These are phyloP conservation scores for Phylloscopus whistleri DNA, from an alignment of 2,113 vertebrate species.

Conservation along the genomic window DNA sequence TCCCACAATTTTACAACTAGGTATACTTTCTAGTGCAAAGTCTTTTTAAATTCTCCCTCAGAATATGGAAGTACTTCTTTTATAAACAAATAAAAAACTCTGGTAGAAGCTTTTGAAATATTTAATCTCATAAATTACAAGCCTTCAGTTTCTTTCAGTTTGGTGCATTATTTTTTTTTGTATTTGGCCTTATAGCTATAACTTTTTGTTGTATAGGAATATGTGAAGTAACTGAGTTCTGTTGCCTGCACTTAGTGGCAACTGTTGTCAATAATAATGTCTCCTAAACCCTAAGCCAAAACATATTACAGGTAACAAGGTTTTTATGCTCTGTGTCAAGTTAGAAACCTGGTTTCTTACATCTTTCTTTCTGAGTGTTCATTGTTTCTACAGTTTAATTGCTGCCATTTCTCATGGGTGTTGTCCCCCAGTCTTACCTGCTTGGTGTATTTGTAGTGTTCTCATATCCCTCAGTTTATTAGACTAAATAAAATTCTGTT, in stretches of 20 bases:
- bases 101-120: neutral
- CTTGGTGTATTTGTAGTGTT: neutral
- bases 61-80: neutral
- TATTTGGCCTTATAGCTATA: neutral
- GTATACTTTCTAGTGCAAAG: neutral
- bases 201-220: neutral
- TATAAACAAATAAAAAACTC: neutral
- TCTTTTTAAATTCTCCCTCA: neutral
- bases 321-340: neutral
- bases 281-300: neutral
- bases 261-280: neutral
- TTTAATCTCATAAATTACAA: neutral
- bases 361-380: neutral
- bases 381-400: neutral
- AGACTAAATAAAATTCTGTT: neutral
- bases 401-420: neutral
- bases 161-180: neutral
- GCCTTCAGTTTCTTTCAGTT: neutral
- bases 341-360: neutral
- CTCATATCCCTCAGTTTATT: neutral
- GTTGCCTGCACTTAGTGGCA: neutral
- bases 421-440: neutral
- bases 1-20: neutral
- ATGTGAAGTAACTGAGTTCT: neutral
- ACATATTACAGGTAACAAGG: neutral